Conservation (phyloP, 2,113 vertebrate genomes). For the Hepsetus odoe region DNA sequence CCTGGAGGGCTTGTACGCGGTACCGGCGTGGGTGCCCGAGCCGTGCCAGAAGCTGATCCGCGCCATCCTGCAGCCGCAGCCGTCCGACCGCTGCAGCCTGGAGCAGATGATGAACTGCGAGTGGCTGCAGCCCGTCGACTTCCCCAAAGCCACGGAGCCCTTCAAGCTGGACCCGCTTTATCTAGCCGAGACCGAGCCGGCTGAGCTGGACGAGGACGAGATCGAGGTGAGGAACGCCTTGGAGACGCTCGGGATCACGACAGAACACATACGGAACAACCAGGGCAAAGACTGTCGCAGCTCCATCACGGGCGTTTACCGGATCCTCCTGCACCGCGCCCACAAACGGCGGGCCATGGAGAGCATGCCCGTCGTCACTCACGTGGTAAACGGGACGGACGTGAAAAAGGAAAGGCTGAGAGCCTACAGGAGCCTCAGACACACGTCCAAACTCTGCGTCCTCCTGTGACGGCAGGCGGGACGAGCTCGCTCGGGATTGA, state of each 20-base stretch:
- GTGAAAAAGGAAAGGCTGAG: constrained; percentile 75
- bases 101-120: constrained; percentile 88
- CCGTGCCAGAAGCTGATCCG: constrained; percentile 86
- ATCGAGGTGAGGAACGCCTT: constrained; percentile 82
- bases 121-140: constrained; percentile 87
- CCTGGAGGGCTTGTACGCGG: constrained; percentile 83
- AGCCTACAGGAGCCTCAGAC: constrained; percentile 79
- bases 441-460: constrained; percentile 92
- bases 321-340: constrained; percentile 88
- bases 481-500: no score
- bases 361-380: constrained; percentile 74
- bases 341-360: constrained; percentile 85
- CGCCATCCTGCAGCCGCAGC: constrained; percentile 84
- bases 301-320: constrained; percentile 89
- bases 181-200: constrained; percentile 76
- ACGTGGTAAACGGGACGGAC: constrained; percentile 61
- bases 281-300: constrained; percentile 85
- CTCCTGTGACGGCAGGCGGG: constrained; percentile 80
- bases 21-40: constrained; percentile 83
- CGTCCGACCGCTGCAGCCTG: constrained; percentile 82
- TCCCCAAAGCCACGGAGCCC: constrained; percentile 83
- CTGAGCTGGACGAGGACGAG: constrained; percentile 82
- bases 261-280: constrained; percentile 89
- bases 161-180: constrained; percentile 89
- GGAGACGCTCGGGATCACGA: constrained; percentile 85